Base-by-base conservation (phyloP, 2,888 invertebrate genomes). In the Digitonthophagus gazella region DNA sequence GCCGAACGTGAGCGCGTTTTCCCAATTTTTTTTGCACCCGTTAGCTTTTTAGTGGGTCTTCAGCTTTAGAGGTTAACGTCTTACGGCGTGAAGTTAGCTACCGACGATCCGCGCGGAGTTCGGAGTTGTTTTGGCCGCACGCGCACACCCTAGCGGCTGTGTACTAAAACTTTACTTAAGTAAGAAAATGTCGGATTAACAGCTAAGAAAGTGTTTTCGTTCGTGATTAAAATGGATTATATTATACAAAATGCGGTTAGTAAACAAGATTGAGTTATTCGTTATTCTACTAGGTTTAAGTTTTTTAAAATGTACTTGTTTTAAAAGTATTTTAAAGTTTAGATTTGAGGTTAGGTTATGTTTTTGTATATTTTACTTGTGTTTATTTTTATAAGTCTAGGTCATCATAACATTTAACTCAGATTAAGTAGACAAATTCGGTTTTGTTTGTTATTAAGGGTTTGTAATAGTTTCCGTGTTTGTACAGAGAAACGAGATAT, bases 181-280 rank as follows among this genome's bases (percentile, higher is more conserved):
- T 61, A 61, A 61, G 61, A 61, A 61, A 61, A 61, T 61, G 61
- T 61, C 61, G 61, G 61, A 61, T 61, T 61, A 61, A 19, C n/a
- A n/a, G 16, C n/a, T 18, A 19, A 20, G 19, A 11, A 19, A 11
- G 61, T 19, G 18, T 20, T 61, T 20, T 18, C n/a, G n/a, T 61
- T 18, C 61, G 16, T 5, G n/a, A 19, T 16, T 6, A 61, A 61
- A 61, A 61, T 61, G 61, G 61, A 61, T 18, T 61, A 61, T 61
- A 61, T 61, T 14, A 20, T 61, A 18, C 61, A 61, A 61, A 61
- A 61, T 61, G 61, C 61, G 61, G 61, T 61, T 16, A 61, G 61
- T 61, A 19, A 18, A 18, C 61, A 44, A 44, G 11, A 8, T 19
- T 61, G 5, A 1, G 5, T 61, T 61, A 16, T 61, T 18, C 16